Percentiles rank a stretch among this genome's conserved stretches.
phyloP scores from a whole-genome alignment of 2,797 vertebrate genomes.

The Mormyrus hasselquistii region DNA sequence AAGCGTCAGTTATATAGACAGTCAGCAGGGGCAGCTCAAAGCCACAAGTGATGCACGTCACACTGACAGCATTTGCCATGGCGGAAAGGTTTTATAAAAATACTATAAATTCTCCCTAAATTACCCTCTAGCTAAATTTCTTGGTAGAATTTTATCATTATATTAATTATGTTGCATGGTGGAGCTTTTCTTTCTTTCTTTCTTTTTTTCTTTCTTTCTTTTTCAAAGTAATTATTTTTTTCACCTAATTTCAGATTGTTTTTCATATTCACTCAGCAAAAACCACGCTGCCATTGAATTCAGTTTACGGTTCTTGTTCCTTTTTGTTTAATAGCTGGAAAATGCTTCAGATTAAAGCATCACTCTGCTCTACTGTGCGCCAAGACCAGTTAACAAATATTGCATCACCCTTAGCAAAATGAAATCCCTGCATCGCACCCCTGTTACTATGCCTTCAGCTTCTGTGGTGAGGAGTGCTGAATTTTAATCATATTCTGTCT shows the following conservation, averaged over 20 bases:
- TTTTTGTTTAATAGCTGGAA: not conserved
- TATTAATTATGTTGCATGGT: not conserved
- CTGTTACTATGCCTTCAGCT: not conserved
- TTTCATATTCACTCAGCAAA: not conserved
- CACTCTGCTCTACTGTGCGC: not conserved
- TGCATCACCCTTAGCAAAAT: slow-evolving; percentile 3
- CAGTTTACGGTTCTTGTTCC: not conserved
- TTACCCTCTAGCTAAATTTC: not conserved
- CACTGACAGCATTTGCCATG: not conserved
- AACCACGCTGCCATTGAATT: not conserved
- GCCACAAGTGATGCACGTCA: not conserved
- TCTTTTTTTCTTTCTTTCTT: not conserved
- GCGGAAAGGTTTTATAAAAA: not conserved
- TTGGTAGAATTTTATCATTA: not conserved
- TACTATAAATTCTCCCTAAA: not conserved
- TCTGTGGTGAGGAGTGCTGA: not conserved
- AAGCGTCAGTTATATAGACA: not conserved
- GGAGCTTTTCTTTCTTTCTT: not conserved
- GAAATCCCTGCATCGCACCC: not conserved
- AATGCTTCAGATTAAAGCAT: not conserved
- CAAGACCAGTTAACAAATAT: not conserved
- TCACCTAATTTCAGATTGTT: not conserved
- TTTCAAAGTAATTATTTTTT: not conserved
- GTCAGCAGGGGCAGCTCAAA: not conserved
- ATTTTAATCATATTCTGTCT: not conserved